phyloP scores from a whole-genome alignment of 2,888 invertebrate genomes.

The Sussaba pulchella region DNA sequence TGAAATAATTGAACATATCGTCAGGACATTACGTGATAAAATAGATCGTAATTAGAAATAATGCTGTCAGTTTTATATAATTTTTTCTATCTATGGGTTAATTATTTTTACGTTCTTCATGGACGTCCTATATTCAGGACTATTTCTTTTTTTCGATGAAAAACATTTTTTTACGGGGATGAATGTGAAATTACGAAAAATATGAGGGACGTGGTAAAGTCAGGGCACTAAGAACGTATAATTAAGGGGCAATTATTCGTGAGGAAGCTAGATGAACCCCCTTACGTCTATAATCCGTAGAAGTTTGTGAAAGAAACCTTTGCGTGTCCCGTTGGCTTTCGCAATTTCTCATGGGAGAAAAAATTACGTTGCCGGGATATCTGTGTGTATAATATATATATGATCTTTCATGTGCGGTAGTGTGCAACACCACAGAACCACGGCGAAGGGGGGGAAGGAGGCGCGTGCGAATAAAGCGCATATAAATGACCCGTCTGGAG shows the following conservation, averaged over 20 bases:
- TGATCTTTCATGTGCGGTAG: background rate
- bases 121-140: too few species aligned
- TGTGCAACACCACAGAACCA: background rate
- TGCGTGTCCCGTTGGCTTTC: slow-evolving; percentile 42
- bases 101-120: too few species aligned
- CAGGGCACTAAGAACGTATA: slow-evolving; percentile 12
- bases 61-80: background rate
- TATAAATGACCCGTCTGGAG: slow-evolving; percentile 1
- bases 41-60: too few species aligned
- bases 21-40: too few species aligned
- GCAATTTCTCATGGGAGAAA: slow-evolving; percentile 16
- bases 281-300: background rate
- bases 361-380: background rate
- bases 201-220: background rate
- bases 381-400: background rate
- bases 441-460: background rate
- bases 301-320: slow-evolving; percentile 41
- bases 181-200: background rate
- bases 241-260: slow-evolving; percentile 46
- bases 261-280: background rate
- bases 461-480: slow-evolving; percentile 1
- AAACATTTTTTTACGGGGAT: too few species aligned
- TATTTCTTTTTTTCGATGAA: too few species aligned
- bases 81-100: too few species aligned
- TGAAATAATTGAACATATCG: too few species aligned